These are phyloP conservation scores for Ammodytes marinus DNA, from an alignment of 2,113 vertebrate species.

Conservation along the genomic window DNA sequence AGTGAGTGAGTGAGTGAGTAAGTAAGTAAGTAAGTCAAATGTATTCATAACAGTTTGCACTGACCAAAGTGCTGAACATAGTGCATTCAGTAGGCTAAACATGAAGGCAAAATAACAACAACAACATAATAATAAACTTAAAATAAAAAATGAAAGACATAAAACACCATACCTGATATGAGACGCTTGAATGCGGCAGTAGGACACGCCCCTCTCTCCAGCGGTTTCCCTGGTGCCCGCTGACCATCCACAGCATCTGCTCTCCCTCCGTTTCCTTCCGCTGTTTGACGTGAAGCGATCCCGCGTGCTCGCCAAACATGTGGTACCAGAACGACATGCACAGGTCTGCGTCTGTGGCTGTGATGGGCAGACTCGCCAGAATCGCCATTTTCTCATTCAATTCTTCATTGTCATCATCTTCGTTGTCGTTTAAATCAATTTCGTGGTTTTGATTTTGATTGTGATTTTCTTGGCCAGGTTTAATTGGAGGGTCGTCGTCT, in stretches of 20 bases:
- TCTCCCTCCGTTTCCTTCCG: slow-evolving; percentile 79
- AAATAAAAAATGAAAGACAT: not conserved
- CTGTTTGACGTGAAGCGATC: slow-evolving; percentile 89
- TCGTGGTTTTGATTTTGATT: no score
- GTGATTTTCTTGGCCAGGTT: not conserved
- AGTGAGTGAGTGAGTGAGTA: no score
- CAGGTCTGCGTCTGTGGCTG: slow-evolving; percentile 84
- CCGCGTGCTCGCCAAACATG: slow-evolving; percentile 85
- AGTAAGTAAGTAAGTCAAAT: no score
- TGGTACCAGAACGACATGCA: slow-evolving; percentile 99
- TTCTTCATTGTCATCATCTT: slow-evolving; percentile 64
- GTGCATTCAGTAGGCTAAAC: no score
- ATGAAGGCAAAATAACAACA: no score
- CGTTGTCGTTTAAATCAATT: not conserved
- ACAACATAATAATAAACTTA: not conserved
- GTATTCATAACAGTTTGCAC: no score
- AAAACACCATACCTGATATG: slow-evolving; percentile 86
- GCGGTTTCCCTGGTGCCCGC: slow-evolving; percentile 85
- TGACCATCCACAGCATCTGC: slow-evolving; percentile 85
- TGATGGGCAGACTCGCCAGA: slow-evolving; percentile 88
- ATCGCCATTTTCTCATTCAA: slow-evolving; percentile 82
- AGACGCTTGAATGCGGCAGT: slow-evolving; percentile 87
- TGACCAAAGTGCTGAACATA: no score
- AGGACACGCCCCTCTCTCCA: slow-evolving; percentile 93
- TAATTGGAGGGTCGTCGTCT: slow-evolving; percentile 30